Percentiles rank a stretch among this genome's conserved stretches.
Evolutionary conservation across 1,140 invertebrate species (phyloP).

Genomic region (Scaptomyza hsui): DNA sequence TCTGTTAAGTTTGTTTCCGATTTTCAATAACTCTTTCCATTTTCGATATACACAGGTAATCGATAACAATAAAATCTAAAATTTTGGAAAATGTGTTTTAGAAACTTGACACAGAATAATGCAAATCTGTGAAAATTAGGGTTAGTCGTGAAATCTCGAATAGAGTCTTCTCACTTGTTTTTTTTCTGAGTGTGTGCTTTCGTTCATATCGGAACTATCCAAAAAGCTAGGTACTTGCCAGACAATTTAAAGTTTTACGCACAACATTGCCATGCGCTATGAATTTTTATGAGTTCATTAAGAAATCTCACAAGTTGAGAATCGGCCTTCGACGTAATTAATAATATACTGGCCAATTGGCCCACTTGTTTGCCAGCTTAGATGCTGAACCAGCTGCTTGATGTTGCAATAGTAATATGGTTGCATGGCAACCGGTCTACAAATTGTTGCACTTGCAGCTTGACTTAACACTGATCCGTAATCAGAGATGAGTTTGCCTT

Average conservation of each 20-base stretch:
- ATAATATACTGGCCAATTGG: constrained; percentile 37
- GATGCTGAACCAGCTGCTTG: constrained; percentile 24
- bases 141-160: no score
- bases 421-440: constrained; percentile 59
- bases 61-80: no score
- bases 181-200: no score
- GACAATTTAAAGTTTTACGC: neutral
- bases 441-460: constrained; percentile 47
- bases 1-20: no score
- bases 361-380: constrained; percentile 47
- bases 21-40: no score
- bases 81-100: no score
- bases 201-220: neutral
- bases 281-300: constrained; percentile 61
- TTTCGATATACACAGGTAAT: no score
- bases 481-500: constrained; percentile 17
- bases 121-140: no score
- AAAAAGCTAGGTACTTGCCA: neutral
- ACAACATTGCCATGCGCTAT: constrained; percentile 32
- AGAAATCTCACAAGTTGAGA: constrained; percentile 28
- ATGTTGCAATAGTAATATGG: constrained; percentile 37
- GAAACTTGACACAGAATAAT: no score
- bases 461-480: constrained; percentile 35
- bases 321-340: constrained; percentile 50
- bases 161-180: no score